Evolutionary conservation across 2,888 invertebrate genomes (phyloP), one percentile per base, ranked within the genome.

Genomic region (Tipula unca): DNA sequence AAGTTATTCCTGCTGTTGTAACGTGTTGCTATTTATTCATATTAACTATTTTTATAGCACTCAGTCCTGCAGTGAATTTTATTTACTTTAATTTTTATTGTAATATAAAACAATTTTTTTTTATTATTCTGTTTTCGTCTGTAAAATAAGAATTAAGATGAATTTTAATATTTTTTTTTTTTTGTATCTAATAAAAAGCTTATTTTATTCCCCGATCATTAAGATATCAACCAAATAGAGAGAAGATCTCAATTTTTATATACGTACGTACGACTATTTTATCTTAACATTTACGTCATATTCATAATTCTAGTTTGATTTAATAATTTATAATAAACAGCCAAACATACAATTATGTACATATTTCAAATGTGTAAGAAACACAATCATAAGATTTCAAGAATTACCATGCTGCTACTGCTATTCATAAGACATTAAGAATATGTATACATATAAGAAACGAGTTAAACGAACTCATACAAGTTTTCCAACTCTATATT

Each of bases 381-480:
- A 36, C 36, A 36, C 36, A 5, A 3, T 36, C 8, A 69, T 3
- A 32, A 69, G 69, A 69, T 20, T 69, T 69, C 48, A 69, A 69
- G 20, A 69, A 69, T 69, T 69, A 69, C 69, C 69, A 69, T 69
- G 25, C 25, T 69, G 69, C 69, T 69, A 48, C 48, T 39, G 13
- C 39, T 39, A 3, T 48, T 48, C 48, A 48, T 48, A 69, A 69
- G 69, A 69, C 25, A 69, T 48, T 48, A 48, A 48, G 20, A 48
- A 48, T 5, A n/a, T n/a, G n/a, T n/a, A n/a, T n/a, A n/a, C n/a
- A 32, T 32, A 69, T 69, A 69, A 69, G 69, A 69, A 69, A 69
- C 69, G 69, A 69, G 69, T 69, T 69, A 69, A 69, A 69, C 69
- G 69, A 69, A 69, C 69, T 69, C 69, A 25, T 69, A 69, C 69